phyloP scores from a whole-genome alignment of 2,113 vertebrate genomes.

The Entosphenus tridentatus region DNA sequence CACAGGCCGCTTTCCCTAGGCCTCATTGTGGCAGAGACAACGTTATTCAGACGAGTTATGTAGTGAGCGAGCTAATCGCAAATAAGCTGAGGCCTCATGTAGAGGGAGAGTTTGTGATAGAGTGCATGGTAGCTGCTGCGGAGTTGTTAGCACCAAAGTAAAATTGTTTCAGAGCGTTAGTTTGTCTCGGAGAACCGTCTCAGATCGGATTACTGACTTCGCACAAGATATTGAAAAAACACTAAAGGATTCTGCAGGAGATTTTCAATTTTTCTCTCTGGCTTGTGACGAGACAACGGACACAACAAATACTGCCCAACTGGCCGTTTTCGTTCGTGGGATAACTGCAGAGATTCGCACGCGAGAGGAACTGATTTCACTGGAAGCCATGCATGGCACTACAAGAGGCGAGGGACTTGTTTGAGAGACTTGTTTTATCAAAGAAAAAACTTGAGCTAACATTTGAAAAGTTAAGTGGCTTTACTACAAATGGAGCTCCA shows the following conservation, averaged over 20 bases:
- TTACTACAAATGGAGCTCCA: constrained; percentile 1
- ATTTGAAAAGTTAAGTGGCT: constrained; percentile 1
- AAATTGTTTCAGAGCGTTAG: constrained; percentile 11
- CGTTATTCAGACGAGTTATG: constrained; percentile 12
- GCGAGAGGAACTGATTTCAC: background rate
- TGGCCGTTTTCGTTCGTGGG: constrained; percentile 4
- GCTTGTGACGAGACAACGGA: constrained; percentile 12
- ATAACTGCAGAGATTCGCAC: constrained; percentile 9
- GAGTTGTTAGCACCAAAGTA: constrained; percentile 11
- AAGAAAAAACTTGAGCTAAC: constrained; percentile 1
- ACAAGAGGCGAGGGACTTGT: background rate
- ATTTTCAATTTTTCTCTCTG: constrained; percentile 12
- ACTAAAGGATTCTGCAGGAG: constrained; percentile 8
- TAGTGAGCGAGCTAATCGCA: constrained; percentile 11
- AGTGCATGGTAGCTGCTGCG: constrained; percentile 10
- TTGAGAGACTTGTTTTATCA: constrained; percentile 2
- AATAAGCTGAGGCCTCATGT: constrained; percentile 11
- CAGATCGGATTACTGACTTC: constrained; percentile 11
- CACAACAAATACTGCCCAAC: constrained; percentile 12
- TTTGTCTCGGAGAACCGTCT: constrained; percentile 12
- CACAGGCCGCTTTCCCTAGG: constrained; percentile 9
- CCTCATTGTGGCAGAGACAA: constrained; percentile 8
- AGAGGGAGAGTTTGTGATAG: constrained; percentile 9
- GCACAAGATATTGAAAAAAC: constrained; percentile 13
- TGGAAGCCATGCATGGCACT: constrained; percentile 6